phyloP scores from a whole-genome alignment of 2,797 vertebrate genomes.

The Galagoides demidoff region DNA sequence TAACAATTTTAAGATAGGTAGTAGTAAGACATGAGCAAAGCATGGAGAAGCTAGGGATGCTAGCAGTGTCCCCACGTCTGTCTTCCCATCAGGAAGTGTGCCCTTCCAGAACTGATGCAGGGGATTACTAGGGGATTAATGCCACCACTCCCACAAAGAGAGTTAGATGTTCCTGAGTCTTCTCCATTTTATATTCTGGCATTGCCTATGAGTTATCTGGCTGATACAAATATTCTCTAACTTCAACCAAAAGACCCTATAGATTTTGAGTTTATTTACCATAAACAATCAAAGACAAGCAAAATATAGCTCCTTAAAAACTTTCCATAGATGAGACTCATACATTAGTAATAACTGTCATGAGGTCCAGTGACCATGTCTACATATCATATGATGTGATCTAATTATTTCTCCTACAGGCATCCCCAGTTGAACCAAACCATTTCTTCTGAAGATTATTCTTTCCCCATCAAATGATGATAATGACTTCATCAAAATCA shows the following conservation, averaged over 20 bases:
- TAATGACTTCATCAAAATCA: conserved; percentile 22
- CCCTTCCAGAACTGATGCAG: neutral
- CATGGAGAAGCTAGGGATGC: neutral
- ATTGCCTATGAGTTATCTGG: neutral
- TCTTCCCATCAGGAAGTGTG: neutral
- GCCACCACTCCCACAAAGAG: neutral
- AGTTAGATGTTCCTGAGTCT: neutral
- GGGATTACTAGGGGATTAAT: neutral
- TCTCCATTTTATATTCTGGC: neutral
- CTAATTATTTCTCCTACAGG: neutral
- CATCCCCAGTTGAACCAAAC: neutral
- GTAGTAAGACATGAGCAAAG: neutral
- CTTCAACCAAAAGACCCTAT: neutral
- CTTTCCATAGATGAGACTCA: neutral
- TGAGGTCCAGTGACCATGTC: neutral
- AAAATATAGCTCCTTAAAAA: neutral
- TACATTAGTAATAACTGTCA: neutral
- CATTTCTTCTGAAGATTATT: neutral
- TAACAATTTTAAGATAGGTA: neutral
- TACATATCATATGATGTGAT: neutral
- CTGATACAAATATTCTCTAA: neutral
- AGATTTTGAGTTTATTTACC: neutral
- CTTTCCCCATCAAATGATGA: neutral
- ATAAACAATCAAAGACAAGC: neutral
- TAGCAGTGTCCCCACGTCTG: too few species aligned